A percentile compares a stretch with the other conserved stretches of the same genome.
phyloP scores from a whole-genome alignment of 2,888 invertebrate genomes.

The Pegoplata infirma region DNA sequence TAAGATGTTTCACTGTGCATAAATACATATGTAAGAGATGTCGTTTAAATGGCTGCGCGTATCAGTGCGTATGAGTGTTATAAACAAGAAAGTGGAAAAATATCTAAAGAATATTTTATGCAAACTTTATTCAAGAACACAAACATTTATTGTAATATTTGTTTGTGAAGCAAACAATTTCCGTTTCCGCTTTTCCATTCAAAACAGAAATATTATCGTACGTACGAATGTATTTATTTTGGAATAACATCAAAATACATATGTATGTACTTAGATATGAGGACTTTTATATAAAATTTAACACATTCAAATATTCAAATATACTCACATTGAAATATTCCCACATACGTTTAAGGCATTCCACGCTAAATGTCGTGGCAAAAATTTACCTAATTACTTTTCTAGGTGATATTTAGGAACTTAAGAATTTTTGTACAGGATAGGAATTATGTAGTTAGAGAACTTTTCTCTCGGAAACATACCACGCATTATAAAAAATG shows the following conservation, averaged over 20 bases:
- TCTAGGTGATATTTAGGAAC: too few relatives aligned
- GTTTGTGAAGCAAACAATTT: background rate
- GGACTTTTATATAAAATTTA: background rate
- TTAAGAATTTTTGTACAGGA: too few relatives aligned
- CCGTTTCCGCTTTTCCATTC: background rate
- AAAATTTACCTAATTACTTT: too few relatives aligned
- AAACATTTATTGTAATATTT: background rate
- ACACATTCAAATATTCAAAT: background rate
- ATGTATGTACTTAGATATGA: background rate
- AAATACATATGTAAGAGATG: too few relatives aligned
- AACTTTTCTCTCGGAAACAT: too few relatives aligned
- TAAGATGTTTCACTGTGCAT: too few relatives aligned
- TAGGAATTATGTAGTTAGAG: too few relatives aligned
- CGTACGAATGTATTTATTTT: background rate
- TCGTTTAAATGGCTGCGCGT: background rate
- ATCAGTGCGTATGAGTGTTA: background rate
- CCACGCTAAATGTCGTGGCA: too few relatives aligned
- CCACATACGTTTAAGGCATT: too few relatives aligned
- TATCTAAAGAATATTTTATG: background rate
- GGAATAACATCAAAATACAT: background rate
- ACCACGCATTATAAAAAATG: too few relatives aligned
- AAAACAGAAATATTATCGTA: background rate
- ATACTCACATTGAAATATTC: too few relatives aligned
- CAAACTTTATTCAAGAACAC: background rate
- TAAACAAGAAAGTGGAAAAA: background rate